Evolutionary conservation across 1,140 invertebrate species (phyloP).

Genomic region (Argopecten irradians): DNA sequence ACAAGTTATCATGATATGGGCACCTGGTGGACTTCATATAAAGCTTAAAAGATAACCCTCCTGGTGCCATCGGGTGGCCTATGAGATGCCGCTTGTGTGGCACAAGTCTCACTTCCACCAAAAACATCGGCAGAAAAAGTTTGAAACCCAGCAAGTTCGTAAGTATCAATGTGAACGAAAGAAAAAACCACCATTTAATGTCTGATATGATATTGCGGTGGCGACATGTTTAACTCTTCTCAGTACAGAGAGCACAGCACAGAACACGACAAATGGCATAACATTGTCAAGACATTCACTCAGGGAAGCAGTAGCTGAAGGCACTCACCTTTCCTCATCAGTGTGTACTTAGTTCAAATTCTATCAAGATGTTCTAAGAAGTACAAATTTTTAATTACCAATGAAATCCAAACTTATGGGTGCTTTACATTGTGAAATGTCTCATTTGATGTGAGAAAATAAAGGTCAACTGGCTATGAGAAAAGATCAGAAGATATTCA

Average conservation of each 20-base stretch:
- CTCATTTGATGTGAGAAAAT: not conserved
- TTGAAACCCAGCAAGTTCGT: no score
- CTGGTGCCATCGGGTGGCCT: not conserved
- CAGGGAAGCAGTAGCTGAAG: not conserved
- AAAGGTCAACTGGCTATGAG: not conserved
- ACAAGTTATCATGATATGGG: conserved; percentile 10
- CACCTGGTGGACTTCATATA: conserved; percentile 20
- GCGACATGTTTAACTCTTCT: not conserved
- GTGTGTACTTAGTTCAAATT: not conserved
- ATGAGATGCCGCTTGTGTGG: not conserved
- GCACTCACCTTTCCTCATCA: not conserved
- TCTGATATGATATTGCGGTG: not conserved
- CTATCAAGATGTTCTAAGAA: not conserved
- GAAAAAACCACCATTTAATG: not conserved
- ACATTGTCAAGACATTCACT: not conserved
- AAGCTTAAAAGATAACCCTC: not conserved
- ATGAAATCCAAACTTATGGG: not conserved
- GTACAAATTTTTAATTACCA: not conserved
- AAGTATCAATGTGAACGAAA: not conserved
- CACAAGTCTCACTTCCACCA: not conserved
- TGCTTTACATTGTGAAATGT: not conserved
- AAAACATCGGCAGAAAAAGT: no score
- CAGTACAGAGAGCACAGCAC: not conserved
- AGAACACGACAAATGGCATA: not conserved
- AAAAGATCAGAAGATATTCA: not conserved